Base-by-base conservation (phyloP, 2,113 vertebrate species). In the Solenodon paradoxus region DNA sequence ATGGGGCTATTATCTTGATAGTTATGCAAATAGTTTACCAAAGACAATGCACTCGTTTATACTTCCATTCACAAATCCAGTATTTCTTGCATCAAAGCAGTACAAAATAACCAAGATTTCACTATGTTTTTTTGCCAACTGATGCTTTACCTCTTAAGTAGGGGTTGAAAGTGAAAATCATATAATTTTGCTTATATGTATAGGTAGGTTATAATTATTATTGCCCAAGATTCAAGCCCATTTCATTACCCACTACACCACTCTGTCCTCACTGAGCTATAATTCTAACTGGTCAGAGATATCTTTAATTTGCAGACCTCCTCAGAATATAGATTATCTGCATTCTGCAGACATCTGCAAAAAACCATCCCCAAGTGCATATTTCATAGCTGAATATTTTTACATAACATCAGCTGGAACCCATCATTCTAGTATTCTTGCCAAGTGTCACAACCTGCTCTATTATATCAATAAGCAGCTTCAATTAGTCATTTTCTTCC, bases 401-500 rank as follows among this genome's bases (percentile, higher is more conserved):
- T 96, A 97, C 95, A 96, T 97, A 97, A 95, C 87, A 97, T 98
- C 97, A 98, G 97, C 90, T 75, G 90, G 96, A 81, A 59, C 61
- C 90, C 83, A 90, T 84, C 71, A 10, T 79, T 96, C 69, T 68
- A 79, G 84, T 13, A 71, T 84, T 95, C 90, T 94, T 42, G 42
- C 97, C 97, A 84, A 90, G 95, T 97, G 95, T 95, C 96, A 95
- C 94, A 97, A 98, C 77, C 42, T 2, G 16, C 89, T 64, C 88
- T 93, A 95, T 95, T 97, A 98, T 94, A 97, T 96, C 96, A 96
- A 98, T 96, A 98, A 98, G 97, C 92, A 96, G 91, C 88, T 95
- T 90, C 96, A 97, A 97, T 97, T 97, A 97, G 96, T 97, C 90
- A 97, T 97, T 97, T 98, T 98, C 96, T 97, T 92, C 97, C 69